These are phyloP conservation scores for Pangasius krempfi DNA, from an alignment of 2,797 vertebrate genomes.

Conservation along the genomic window DNA sequence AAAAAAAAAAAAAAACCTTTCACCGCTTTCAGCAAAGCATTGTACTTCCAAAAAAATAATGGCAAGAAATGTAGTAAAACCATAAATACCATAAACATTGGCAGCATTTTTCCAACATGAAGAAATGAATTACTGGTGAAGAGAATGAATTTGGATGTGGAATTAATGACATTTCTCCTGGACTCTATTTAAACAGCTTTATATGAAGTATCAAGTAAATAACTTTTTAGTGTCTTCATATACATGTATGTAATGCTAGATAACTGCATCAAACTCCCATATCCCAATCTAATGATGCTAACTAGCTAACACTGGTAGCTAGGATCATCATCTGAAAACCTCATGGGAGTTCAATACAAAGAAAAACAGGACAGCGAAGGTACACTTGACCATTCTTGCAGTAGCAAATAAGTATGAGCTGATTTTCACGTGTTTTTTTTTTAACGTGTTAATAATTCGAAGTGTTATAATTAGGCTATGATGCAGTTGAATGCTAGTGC, in stretches of 20 bases:
- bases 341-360: not conserved
- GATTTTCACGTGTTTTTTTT: not conserved
- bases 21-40: too few species aligned
- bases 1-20: too few species aligned
- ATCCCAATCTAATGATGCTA: not conserved
- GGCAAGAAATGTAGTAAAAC: not conserved
- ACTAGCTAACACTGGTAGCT: not conserved
- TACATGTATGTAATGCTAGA: not conserved
- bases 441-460: not conserved
- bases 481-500: not conserved
- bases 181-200: not conserved
- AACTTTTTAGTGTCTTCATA: not conserved
- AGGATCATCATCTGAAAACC: not conserved
- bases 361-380: not conserved
- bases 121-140: not conserved
- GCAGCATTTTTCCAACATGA: not conserved
- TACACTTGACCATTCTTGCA: not conserved
- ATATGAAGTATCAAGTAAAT: not conserved
- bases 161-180: not conserved
- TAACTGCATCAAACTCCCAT: not conserved
- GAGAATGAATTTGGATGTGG: not conserved
- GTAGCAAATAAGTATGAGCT: not conserved
- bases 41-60: too few species aligned
- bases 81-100: not conserved
- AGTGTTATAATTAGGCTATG: not conserved